Evolutionary conservation across 2,113 vertebrate species (phyloP), one percentile per base, ranked within the genome.

Genomic region (Vidua macroura): DNA sequence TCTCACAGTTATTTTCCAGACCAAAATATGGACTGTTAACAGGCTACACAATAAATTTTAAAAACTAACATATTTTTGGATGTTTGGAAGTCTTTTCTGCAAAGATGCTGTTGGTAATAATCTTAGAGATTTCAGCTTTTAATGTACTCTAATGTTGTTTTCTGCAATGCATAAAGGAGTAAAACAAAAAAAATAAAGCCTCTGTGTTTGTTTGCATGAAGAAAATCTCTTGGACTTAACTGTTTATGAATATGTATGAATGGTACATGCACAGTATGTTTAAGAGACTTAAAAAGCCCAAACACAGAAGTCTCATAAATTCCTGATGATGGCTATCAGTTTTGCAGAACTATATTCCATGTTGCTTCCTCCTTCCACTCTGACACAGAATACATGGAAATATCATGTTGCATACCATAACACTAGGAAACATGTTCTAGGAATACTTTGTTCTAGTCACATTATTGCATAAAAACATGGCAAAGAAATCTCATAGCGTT

Each of bases 321-420:
- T 92, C 84, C 68, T 80, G 84, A 62, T 43, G 37, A 83, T 55
- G 63, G 75, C 58, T 87, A 64, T 78, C 83, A 86, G 41, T 85
- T 94, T 77, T 95, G 79, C 48, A 95, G 64, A 96, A 67, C 43
- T 90, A 44, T 78, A 86, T 83, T 93, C 92, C 64, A 24, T 72
- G 91, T 41, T 85, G 93, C 86, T 92, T 96, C 79, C 79, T 92
- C 85, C 79, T 88, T 68, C 79, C 90, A 77, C 90, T 81, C 80
- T 46, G 85, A 95, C 80, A 91, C 59, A 93, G 91, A 94, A 96
- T 82, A 88, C 67, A 92, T 9, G 66, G 97, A 96, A 96, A 92
- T 96, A 88, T 92, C 21, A 51, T 10, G 52, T 96, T 96, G 93
- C 83, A 24, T 44, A 82, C 6, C 1, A 80, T 3, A 73, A 92